Percentiles rank a stretch among this genome's conserved stretches.
phyloP scores from a whole-genome alignment of 92 coral and sea anemone genomes.

The Umimayanthus kanabou region DNA sequence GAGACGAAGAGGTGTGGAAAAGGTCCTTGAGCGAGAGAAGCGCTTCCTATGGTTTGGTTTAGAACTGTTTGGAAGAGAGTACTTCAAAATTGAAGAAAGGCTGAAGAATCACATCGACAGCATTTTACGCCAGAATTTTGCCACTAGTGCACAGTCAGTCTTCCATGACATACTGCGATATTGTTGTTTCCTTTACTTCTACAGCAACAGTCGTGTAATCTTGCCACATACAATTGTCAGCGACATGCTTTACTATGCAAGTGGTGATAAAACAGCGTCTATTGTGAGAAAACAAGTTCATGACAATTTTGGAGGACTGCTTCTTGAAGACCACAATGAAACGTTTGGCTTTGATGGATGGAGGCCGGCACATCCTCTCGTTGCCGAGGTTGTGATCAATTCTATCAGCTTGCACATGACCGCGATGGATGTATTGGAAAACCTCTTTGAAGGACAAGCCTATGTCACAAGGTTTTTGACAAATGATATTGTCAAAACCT shows the following conservation, averaged over 20 bases:
- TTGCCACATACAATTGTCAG: constrained; percentile 44
- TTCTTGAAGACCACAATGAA: constrained; percentile 58
- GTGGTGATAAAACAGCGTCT: constrained; percentile 3
- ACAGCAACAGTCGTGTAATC: constrained; percentile 40
- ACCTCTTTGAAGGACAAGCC: constrained; percentile 32
- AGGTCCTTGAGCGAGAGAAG: constrained; percentile 37
- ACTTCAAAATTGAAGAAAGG: constrained; percentile 39
- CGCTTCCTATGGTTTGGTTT: constrained; percentile 51
- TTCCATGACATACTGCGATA: constrained; percentile 26
- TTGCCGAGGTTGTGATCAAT: constrained; percentile 59
- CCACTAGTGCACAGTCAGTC: neutral
- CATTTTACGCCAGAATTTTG: constrained; percentile 10
- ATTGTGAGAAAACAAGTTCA: constrained; percentile 37
- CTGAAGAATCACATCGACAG: constrained; percentile 36
- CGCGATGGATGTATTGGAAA: constrained; percentile 36
- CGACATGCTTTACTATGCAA: constrained; percentile 34
- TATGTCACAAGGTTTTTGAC: constrained; percentile 50
- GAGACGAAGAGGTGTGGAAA: constrained; percentile 19
- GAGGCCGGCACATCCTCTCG: constrained; percentile 74
- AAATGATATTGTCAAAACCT: constrained; percentile 50
- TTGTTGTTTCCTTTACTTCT: constrained; percentile 37
- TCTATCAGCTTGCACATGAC: constrained; percentile 26
- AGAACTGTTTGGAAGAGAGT: constrained; percentile 44
- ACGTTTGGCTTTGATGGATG: constrained; percentile 59
- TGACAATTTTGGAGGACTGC: constrained; percentile 63